These are phyloP conservation scores for Sebastes oblongus DNA, from an alignment of 2,797 vertebrate species.

Conservation along the genomic window DNA sequence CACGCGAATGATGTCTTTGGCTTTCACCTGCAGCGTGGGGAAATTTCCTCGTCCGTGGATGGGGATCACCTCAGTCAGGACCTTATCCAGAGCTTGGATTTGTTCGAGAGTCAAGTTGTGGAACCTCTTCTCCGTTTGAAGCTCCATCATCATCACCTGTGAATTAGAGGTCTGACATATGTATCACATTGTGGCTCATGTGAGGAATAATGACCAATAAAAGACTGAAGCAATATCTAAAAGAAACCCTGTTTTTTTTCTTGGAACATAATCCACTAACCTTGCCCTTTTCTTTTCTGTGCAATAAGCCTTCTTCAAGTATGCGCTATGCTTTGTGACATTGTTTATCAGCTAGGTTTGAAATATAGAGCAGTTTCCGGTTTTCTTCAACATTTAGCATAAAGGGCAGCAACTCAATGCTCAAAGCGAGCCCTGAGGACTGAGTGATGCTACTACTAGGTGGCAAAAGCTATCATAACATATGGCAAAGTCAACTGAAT, in stretches of 20 bases:
- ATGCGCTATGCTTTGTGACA: no score
- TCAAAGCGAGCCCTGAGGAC: not conserved
- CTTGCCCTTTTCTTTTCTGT: not conserved
- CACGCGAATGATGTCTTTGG: conserved; percentile 91
- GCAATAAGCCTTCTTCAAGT: conserved; percentile 13
- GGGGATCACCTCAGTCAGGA: conserved; percentile 92
- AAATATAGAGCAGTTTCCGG: not conserved
- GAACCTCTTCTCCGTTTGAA: conserved; percentile 82
- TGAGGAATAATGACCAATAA: not conserved
- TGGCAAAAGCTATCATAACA: conserved; percentile 20
- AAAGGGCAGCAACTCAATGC: not conserved
- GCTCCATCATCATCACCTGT: conserved; percentile 68
- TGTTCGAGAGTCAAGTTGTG: conserved; percentile 92
- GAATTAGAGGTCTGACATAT: conserved; percentile 32
- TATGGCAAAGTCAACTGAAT: not conserved
- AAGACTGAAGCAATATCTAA: not conserved
- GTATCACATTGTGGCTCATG: conserved; percentile 22
- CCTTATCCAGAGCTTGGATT: conserved; percentile 90
- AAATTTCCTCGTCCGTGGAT: conserved; percentile 97
- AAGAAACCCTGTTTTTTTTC: not conserved
- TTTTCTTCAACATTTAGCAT: not conserved
- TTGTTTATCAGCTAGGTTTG: not conserved
- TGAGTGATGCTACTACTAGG: conserved; percentile 16
- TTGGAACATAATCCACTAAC: not conserved
- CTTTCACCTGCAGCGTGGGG: conserved; percentile 94